Base-by-base conservation (phyloP, 2,797 vertebrate genomes). In the Sparus aurata region DNA sequence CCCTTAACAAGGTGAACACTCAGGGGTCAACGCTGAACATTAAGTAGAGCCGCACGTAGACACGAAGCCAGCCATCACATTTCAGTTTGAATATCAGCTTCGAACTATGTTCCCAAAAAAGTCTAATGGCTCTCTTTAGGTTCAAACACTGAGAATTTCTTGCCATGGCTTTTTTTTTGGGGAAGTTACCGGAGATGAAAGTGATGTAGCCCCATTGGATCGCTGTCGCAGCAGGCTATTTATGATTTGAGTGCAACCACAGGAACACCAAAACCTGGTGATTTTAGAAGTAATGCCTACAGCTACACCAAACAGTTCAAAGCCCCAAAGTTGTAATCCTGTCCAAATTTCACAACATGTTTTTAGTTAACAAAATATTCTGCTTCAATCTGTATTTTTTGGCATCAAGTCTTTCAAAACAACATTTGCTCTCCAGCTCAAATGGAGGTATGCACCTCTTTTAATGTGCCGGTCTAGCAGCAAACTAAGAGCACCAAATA, bases 1-100 rank as follows among this genome's bases (percentile, higher is more conserved):
- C 89, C 92, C 93, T 93, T 90, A 92, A 94, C 89, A 87, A 91
- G 92, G 91, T 91, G 90, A 93, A 89, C 85, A 88, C 90, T 87
- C 90, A 80, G 85, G 87, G 93, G 94, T 94, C 93, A 92, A 73
- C 79, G 46, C 79, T 83, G 61, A 84, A 84, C 85, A 80, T 84
- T 72, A 78, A 86, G 89, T 77, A 81, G 87, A 38, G 75, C 68
- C 74, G 43, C 83, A 75, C 80, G 61, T 66, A 83, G 77, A 69
- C 81, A 63, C 75, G 18, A 38, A 84, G 82, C 64, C 85, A 34
- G 54, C 61, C 89, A 73, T 77, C 85, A 59, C 70, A 27, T 83
- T 88, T 87, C 73, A 69, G 69, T 84, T 87, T 74, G 65, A 88
- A 85, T 75, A 85, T 85, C 65, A 65, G 85, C 85, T 84, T 76